Evolutionary conservation across 2,888 invertebrate genomes (phyloP).

Genomic region (Polydrusus cervinus): DNA sequence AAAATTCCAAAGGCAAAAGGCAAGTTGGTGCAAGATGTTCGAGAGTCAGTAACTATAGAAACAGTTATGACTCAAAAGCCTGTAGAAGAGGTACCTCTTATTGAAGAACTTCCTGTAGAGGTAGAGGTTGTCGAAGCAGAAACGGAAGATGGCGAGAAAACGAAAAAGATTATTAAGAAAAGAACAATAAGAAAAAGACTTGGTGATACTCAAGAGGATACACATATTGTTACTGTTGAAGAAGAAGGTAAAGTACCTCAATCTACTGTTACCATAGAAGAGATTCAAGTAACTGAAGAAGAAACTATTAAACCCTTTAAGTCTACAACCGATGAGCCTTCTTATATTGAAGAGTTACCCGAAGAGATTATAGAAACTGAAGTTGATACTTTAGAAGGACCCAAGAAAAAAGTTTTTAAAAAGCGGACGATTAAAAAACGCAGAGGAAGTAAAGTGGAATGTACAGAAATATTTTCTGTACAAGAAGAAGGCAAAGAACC

Average conservation of each 20-base stretch:
- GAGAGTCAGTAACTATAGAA: constrained; percentile 62
- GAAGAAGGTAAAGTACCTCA: constrained; percentile 66
- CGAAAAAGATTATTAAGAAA: constrained; percentile 66
- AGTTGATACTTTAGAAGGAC: constrained; percentile 59
- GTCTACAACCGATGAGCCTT: constrained; percentile 39
- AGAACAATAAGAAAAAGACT: constrained; percentile 69
- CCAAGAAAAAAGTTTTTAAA: constrained; percentile 65
- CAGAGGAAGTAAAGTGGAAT: constrained; percentile 69
- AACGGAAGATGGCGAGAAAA: constrained; percentile 59
- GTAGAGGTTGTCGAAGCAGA: constrained; percentile 67
- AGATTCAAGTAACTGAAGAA: constrained; percentile 58
- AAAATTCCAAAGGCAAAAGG: constrained; percentile 58
- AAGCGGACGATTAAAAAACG: constrained; percentile 70
- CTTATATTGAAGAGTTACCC: constrained; percentile 61
- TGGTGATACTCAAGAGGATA: constrained; percentile 66
- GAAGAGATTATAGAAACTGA: constrained; percentile 62
- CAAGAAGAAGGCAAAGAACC: constrained; percentile 71
- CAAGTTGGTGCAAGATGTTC: constrained; percentile 60
- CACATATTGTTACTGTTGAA: constrained; percentile 65
- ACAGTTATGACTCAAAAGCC: constrained; percentile 63
- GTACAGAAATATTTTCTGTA: constrained; percentile 70
- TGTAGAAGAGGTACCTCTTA: constrained; percentile 57
- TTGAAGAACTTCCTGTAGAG: constrained; percentile 69
- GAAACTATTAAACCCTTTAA: constrained; percentile 32
- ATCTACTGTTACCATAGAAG: constrained; percentile 61